These are phyloP conservation scores for Hydrozoanthus gracilis DNA, from an alignment of 92 coral and sea anemone species.

Conservation along the genomic window DNA sequence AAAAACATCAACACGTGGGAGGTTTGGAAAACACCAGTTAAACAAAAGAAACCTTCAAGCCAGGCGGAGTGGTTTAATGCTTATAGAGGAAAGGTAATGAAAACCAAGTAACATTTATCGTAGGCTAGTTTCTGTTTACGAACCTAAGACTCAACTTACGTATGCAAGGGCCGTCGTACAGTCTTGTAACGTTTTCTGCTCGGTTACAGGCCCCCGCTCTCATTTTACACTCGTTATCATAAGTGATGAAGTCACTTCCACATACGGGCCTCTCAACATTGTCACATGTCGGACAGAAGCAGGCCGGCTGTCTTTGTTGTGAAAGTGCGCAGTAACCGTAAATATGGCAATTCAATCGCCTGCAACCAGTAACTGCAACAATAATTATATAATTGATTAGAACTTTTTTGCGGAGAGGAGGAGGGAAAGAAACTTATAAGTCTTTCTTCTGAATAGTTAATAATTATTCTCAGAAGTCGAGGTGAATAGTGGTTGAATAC, in stretches of 20 bases:
- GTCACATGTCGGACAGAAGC: constrained; percentile 91
- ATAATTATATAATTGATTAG: neutral
- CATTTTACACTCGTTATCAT: constrained; percentile 84
- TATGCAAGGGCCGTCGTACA: constrained; percentile 89
- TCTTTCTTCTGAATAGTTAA: no score
- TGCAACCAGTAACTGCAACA: constrained; percentile 75
- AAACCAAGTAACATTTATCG: no score
- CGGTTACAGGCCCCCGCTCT: constrained; percentile 88
- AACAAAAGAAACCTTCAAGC: no score
- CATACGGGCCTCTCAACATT: constrained; percentile 81
- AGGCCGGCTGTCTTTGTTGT: constrained; percentile 68
- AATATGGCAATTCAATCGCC: constrained; percentile 64
- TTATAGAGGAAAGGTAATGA: no score
- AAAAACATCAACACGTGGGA: no score
- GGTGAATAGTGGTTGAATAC: no score
- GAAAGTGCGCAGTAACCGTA: constrained; percentile 85
- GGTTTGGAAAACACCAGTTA: no score
- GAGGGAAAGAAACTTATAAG: no score
- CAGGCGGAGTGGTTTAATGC: no score
- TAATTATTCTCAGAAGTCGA: no score
- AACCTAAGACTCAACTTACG: constrained; percentile 68
- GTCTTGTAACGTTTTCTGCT: constrained; percentile 72
- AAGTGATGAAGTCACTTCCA: constrained; percentile 90
- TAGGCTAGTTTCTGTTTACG: no score
- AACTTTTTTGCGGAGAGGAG: no score